These are phyloP conservation scores for Tortrix viridana DNA, from an alignment of 2,888 invertebrate species.

Conservation along the genomic window DNA sequence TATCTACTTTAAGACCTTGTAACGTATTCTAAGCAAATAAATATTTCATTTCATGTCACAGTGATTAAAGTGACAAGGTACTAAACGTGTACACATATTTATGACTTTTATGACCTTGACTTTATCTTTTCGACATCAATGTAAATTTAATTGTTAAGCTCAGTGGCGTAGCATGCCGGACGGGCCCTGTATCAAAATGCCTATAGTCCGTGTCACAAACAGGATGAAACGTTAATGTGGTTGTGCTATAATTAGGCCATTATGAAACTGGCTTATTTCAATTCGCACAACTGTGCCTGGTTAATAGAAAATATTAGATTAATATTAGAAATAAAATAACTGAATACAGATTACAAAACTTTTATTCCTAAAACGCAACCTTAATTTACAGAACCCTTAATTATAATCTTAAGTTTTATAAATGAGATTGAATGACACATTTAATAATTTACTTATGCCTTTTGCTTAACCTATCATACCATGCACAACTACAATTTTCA, in stretches of 20 bases:
- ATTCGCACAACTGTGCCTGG: conserved; percentile 1
- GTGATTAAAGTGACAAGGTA: too few relatives aligned
- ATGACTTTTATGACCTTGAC: too few relatives aligned
- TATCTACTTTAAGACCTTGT: too few relatives aligned
- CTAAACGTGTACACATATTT: too few relatives aligned
- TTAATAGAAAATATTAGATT: background rate
- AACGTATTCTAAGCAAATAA: too few relatives aligned
- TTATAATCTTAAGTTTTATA: background rate
- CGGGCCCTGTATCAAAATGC: too few relatives aligned
- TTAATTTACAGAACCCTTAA: conserved; percentile 6
- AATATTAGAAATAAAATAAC: conserved; percentile 26
- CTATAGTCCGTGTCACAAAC: background rate
- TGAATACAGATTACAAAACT: conserved; percentile 26
- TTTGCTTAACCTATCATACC: too few relatives aligned
- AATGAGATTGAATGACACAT: background rate
- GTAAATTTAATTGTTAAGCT: too few relatives aligned
- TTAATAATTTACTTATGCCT: background rate
- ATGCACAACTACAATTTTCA: too few relatives aligned
- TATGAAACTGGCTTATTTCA: background rate
- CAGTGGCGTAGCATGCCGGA: too few relatives aligned
- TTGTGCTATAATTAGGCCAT: background rate
- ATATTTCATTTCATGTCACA: too few relatives aligned
- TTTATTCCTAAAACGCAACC: conserved; percentile 18
- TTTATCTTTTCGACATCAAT: too few relatives aligned
- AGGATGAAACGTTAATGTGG: background rate